Evolutionary conservation across 2,113 vertebrate genomes (phyloP), one percentile per base, ranked within the genome.

Genomic region (Caretta caretta): DNA sequence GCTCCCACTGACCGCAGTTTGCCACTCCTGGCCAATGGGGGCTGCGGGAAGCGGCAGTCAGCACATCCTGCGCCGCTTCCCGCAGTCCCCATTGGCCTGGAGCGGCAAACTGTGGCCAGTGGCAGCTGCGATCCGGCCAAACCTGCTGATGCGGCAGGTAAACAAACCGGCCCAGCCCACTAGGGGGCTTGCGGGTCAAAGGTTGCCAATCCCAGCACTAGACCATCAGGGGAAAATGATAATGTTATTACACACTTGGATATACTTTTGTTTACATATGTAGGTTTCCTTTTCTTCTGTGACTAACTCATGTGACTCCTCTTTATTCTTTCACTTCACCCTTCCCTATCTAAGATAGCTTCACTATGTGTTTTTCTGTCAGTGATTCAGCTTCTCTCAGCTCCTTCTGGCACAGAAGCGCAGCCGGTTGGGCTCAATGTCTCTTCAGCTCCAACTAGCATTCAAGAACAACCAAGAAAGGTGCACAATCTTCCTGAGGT

Each of bases 321-420:
- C n/a, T 62, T 48, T 72, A 38, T 93, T 62, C 56, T 38, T 83
- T 79, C 86, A 49, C 49, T 84, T 42, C 86, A 49, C 10, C 86
- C 95, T 95, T 62, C 89, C 90, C 0, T 62, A 84, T 57, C 72
- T 54, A 0, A 57, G 0, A 80, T 4, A 72, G 94, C 78, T 90
- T 92, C 87, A 86, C 3, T 27, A 86, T 92, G 72, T 56, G 87
- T 90, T 90, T 84, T 76, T 29, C 90, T 84, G 94, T 80, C 94
- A 95, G 94, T n/a, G 5, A 86, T 91, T 93, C 95, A 93, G 86
- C 84, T 19, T 69, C 14, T 31, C 62, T 69, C 62, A n/a, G 62
- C 93, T 97, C 94, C 92, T 94, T 85, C 78, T 92, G 80, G 89
- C 20, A 6, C 78, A 89, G 93, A 57, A 56, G 78, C 50, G 78